phyloP scores from a whole-genome alignment of 2,113 vertebrate species.

The Myiozetetes cayanensis region DNA sequence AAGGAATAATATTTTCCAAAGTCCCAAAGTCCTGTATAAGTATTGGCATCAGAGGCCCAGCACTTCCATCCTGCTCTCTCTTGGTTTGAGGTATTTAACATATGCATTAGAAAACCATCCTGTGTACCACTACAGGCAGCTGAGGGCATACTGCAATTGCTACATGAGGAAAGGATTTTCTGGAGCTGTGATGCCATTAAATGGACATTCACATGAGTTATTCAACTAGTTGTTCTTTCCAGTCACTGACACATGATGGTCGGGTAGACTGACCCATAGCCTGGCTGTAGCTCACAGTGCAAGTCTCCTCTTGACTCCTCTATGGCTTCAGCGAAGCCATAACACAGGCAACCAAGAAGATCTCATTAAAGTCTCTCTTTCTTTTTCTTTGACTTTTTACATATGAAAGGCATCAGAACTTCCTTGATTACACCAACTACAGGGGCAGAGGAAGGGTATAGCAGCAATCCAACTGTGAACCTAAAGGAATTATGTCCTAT shows the following conservation, averaged over 20 bases:
- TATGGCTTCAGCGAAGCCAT: not conserved
- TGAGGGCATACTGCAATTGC: not conserved
- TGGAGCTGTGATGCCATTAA: not conserved
- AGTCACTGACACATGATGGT: not conserved
- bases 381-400: not conserved
- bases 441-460: not conserved
- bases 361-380: not conserved
- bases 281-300: not conserved
- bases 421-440: not conserved
- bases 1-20: not conserved
- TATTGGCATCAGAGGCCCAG: not conserved
- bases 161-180: not conserved
- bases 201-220: not conserved
- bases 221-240: not conserved
- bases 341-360: not conserved
- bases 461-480: not conserved
- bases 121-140: not conserved
- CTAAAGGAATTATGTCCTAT: not conserved
- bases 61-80: not conserved
- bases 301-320: not conserved
- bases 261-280: not conserved
- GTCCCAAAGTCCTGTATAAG: not conserved
- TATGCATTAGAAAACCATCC: not conserved
- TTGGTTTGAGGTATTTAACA: not conserved
- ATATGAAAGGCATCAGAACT: not conserved